Conservation (phyloP, 1,140 invertebrate genomes). For the Bombus turneri region DNA sequence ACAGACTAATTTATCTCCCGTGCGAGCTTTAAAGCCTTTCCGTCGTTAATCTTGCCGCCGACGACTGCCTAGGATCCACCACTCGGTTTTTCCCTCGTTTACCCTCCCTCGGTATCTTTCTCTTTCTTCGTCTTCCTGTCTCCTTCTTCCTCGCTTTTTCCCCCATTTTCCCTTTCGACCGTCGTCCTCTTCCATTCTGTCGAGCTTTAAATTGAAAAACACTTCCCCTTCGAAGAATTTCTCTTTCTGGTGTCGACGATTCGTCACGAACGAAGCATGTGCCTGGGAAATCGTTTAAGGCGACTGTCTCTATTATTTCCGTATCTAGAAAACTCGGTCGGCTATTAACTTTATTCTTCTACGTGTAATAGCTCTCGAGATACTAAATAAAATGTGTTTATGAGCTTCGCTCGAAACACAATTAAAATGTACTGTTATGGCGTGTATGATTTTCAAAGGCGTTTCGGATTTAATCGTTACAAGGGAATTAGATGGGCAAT, state of each 20-base stretch:
- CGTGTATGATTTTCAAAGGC: neutral
- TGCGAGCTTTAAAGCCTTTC: constrained; percentile 74
- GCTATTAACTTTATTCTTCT: neutral
- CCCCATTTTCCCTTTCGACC: neutral
- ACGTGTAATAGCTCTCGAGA: too few species aligned
- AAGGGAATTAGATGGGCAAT: neutral
- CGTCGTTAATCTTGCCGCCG: constrained; percentile 76
- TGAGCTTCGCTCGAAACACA: too few species aligned
- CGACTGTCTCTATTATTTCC: neutral
- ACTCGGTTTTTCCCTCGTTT: constrained; percentile 54
- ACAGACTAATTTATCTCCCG: constrained; percentile 78
- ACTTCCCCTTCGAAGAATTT: constrained; percentile 43
- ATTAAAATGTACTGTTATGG: neutral
- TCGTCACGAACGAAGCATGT: neutral
- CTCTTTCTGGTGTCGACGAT: neutral
- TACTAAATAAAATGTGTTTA: too few species aligned
- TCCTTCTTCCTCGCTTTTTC: neutral
- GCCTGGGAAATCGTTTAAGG: neutral
- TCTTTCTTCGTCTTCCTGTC: neutral
- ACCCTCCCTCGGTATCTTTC: constrained; percentile 1
- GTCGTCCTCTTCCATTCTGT: constrained; percentile 30
- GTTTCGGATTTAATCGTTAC: neutral
- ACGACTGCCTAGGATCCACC: constrained; percentile 65
- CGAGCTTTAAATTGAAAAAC: constrained; percentile 69
- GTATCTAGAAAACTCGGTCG: neutral